These are phyloP conservation scores for Mastomys coucha DNA, from an alignment of 2,113 vertebrate genomes.

Conservation along the genomic window DNA sequence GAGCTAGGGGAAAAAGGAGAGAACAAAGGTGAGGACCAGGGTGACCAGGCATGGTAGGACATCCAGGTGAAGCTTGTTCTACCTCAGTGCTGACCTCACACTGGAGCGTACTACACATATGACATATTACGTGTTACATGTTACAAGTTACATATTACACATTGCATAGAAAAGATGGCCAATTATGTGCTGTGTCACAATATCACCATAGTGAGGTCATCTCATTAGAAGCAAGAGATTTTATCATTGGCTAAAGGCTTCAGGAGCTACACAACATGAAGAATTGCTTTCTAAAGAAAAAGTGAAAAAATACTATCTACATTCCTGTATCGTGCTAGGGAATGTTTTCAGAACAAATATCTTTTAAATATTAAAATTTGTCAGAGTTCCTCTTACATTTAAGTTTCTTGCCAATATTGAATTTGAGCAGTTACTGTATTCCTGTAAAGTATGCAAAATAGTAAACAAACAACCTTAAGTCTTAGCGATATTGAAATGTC, in stretches of 20 bases:
- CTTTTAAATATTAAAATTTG: not conserved
- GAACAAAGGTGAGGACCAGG: constrained; percentile 59
- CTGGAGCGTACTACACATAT: not conserved
- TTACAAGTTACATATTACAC: not conserved
- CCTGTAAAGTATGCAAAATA: not conserved
- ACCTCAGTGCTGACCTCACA: not conserved
- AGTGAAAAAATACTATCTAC: not conserved
- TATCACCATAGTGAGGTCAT: not conserved
- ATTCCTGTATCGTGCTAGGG: not conserved
- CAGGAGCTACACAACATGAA: not conserved
- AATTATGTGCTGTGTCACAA: not conserved
- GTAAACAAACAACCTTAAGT: not conserved
- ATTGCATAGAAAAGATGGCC: not conserved
- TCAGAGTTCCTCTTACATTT: not conserved
- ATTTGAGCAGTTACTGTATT: not conserved
- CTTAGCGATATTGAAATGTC: not conserved
- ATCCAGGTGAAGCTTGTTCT: not conserved
- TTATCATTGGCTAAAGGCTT: not conserved
- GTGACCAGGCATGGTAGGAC: not conserved
- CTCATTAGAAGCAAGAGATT: constrained; percentile 8
- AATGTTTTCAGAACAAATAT: not conserved
- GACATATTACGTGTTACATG: too few relatives aligned
- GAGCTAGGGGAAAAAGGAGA: constrained; percentile 88
- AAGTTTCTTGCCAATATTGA: not conserved
- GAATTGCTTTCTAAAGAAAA: constrained; percentile 32